phyloP scores from a whole-genome alignment of 2,888 invertebrate species.

The Aleiodes leptofemur region DNA sequence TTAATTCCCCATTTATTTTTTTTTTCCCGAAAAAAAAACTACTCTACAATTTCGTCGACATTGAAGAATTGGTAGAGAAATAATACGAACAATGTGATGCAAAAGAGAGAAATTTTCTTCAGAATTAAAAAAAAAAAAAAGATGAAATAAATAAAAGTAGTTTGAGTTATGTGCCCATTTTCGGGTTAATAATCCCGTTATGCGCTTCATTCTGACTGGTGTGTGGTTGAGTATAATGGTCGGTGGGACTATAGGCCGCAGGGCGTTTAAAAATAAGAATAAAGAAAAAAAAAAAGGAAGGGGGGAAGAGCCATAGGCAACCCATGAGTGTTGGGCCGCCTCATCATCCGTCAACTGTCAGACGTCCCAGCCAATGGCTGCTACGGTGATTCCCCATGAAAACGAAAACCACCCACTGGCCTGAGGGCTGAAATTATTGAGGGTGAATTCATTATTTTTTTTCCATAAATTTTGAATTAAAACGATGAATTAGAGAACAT shows the following conservation, averaged over 20 bases:
- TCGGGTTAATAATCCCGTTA: constrained; percentile 70
- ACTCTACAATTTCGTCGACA: constrained; percentile 34
- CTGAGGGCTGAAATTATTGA: constrained; percentile 59
- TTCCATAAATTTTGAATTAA: no score
- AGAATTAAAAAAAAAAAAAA: constrained; percentile 32
- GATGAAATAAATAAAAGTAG: constrained; percentile 46
- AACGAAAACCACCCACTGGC: constrained; percentile 68
- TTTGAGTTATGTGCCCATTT: constrained; percentile 66
- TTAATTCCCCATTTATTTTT: constrained; percentile 4
- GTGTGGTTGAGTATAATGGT: constrained; percentile 64
- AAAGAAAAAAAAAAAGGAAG: constrained; percentile 46
- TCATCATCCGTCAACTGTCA: constrained; percentile 75
- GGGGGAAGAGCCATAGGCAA: constrained; percentile 56
- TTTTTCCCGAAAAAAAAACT: neutral
- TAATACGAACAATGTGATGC: constrained; percentile 31
- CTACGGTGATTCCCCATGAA: constrained; percentile 58
- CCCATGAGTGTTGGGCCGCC: constrained; percentile 65
- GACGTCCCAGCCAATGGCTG: constrained; percentile 73
- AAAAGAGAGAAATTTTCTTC: constrained; percentile 25
- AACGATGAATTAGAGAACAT: no score
- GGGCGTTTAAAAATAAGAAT: constrained; percentile 61
- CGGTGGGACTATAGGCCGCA: constrained; percentile 60
- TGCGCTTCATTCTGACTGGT: constrained; percentile 53
- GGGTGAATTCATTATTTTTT: constrained; percentile 19
- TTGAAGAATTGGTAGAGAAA: constrained; percentile 21